These are phyloP conservation scores for Neosilurus hyrtlii DNA, from an alignment of 2,797 vertebrate species.

Conservation along the genomic window DNA sequence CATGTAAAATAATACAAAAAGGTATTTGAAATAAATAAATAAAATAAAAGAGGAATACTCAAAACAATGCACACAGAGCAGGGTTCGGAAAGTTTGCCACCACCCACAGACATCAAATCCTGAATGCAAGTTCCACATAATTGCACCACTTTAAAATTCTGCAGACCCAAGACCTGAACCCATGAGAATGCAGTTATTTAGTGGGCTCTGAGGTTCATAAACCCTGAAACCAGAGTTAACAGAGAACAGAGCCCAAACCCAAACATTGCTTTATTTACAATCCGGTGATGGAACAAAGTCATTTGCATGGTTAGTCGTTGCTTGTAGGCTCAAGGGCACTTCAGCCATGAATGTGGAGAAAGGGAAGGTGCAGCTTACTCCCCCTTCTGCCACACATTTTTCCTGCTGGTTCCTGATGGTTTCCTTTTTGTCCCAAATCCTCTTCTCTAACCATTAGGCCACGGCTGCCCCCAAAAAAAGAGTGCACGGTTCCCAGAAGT, in stretches of 20 bases:
- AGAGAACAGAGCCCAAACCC: background rate
- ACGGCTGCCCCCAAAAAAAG: no score
- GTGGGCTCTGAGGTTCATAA: background rate
- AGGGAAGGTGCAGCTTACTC: no score
- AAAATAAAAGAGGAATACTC: background rate
- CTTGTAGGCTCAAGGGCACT: background rate
- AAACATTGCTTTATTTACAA: background rate
- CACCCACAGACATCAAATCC: background rate
- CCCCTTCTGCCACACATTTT: no score
- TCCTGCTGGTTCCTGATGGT: no score
- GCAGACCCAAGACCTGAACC: background rate
- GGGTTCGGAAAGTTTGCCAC: background rate
- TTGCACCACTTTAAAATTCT: background rate
- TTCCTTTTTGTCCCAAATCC: no score
- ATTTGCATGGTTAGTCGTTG: background rate
- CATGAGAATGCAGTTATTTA: background rate
- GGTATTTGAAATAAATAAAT: no score
- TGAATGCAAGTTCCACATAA: background rate
- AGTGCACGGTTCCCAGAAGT: no score
- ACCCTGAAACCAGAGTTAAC: background rate
- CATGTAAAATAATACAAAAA: background rate
- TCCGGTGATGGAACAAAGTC: background rate
- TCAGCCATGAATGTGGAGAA: no score
- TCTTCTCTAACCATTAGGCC: no score
- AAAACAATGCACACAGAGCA: background rate